A percentile compares a stretch with the other conserved stretches of the same genome.
phyloP scores from a whole-genome alignment of 1,140 invertebrate species.

The Drosophila yakuba region DNA sequence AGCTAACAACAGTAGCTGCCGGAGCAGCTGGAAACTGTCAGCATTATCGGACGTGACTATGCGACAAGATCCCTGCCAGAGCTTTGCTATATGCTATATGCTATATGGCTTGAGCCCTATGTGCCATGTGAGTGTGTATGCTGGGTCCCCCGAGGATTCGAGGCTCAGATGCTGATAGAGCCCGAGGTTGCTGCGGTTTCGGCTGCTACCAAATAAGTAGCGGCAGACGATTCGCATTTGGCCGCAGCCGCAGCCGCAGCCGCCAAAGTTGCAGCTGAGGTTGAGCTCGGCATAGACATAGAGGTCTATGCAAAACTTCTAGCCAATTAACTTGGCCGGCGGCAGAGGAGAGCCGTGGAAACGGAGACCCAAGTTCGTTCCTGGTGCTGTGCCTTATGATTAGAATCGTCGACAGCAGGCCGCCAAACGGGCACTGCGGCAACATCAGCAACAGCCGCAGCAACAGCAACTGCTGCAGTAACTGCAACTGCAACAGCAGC shows the following conservation, averaged over 20 bases:
- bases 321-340: slow-evolving; percentile 74
- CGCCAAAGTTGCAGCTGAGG: slow-evolving; percentile 50
- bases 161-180: slow-evolving; percentile 63
- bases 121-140: slow-evolving; percentile 58
- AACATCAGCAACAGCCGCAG: slow-evolving; percentile 11
- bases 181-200: slow-evolving; percentile 19
- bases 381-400: slow-evolving; percentile 77
- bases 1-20: slow-evolving; percentile 58
- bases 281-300: too few species aligned
- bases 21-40: slow-evolving; percentile 70
- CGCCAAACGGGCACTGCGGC: slow-evolving; percentile 59
- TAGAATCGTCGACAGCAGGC: slow-evolving; percentile 76
- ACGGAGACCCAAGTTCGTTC: slow-evolving; percentile 12
- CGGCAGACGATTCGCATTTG: slow-evolving; percentile 52
- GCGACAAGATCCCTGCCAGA: slow-evolving; percentile 77
- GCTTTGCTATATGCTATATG: not conserved
- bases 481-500: slow-evolving; percentile 32
- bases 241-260: slow-evolving; percentile 7
- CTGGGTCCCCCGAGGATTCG: slow-evolving; percentile 50
- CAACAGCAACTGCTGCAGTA: slow-evolving; percentile 8
- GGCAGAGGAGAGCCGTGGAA: slow-evolving; percentile 24
- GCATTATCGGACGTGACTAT: slow-evolving; percentile 72
- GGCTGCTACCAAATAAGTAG: slow-evolving; percentile 65
- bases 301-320: slow-evolving; percentile 77
- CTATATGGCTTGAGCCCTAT: slow-evolving; percentile 11